A percentile compares a stretch with the other conserved stretches of the same genome.
These are phyloP conservation scores for Gallinago media DNA, from an alignment of 2,113 vertebrate genomes.

Conservation along the genomic window DNA sequence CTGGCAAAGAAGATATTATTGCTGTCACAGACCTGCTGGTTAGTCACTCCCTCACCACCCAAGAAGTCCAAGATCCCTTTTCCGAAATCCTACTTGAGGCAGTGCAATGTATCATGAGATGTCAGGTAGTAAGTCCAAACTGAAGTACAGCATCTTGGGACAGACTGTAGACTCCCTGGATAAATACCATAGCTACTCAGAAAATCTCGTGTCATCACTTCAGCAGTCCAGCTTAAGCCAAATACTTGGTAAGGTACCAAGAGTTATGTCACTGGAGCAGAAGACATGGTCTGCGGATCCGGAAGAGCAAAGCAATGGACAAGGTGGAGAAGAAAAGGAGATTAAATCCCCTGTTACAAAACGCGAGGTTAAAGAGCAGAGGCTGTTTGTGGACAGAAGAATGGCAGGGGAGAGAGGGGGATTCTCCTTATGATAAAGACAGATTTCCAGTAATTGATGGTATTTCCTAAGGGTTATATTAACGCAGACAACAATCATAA, in stretches of 20 bases:
- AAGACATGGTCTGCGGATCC: not conserved
- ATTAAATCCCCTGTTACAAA: not conserved
- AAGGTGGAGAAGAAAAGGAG: not conserved
- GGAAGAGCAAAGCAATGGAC: conserved; percentile 33
- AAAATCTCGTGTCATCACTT: conserved; percentile 9
- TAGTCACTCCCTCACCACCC: not conserved
- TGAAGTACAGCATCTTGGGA: not conserved
- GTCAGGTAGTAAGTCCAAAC: not conserved
- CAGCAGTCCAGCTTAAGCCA: not conserved
- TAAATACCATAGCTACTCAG: not conserved
- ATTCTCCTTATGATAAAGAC: not conserved
- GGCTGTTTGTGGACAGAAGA: not conserved
- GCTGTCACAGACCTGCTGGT: not conserved
- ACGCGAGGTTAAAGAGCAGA: not conserved
- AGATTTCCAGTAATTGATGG: not conserved
- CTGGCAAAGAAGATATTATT: not conserved
- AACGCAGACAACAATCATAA: not conserved
- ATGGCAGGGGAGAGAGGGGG: not conserved
- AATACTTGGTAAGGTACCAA: conserved; percentile 22
- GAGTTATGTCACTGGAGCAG: not conserved
- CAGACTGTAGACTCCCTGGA: not conserved
- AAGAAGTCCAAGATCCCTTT: not conserved
- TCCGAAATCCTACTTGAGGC: not conserved
- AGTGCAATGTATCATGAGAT: not conserved
- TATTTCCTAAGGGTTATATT: not conserved